phyloP scores from a whole-genome alignment of 2,888 invertebrate genomes.

The Catocala sponsa region DNA sequence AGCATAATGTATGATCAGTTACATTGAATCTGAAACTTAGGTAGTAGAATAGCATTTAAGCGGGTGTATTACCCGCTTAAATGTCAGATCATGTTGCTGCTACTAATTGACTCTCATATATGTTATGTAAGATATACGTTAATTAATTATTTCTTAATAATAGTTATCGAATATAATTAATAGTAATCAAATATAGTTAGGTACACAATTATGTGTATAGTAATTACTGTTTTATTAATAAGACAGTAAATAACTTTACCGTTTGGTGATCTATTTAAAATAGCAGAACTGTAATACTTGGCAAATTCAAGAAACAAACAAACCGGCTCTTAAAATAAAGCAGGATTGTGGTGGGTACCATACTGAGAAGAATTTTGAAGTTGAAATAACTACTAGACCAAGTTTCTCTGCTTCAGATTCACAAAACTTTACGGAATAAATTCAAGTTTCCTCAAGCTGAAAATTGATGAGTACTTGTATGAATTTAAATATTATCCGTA shows the following conservation, averaged over 20 bases:
- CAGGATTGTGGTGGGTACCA: constrained; percentile 33
- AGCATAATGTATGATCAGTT: no score
- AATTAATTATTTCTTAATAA: no score
- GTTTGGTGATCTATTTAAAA: constrained; percentile 29
- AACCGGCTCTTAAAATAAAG: constrained; percentile 66
- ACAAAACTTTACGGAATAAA: constrained; percentile 68
- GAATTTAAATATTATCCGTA: constrained; percentile 51
- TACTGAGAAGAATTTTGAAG: constrained; percentile 63
- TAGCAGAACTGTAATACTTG: constrained; percentile 35
- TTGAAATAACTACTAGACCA: constrained; percentile 70
- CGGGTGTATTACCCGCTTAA: no score
- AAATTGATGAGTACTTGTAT: constrained; percentile 68
- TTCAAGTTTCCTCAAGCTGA: constrained; percentile 67
- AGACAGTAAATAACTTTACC: not conserved
- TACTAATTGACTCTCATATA: no score
- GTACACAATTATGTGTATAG: no score
- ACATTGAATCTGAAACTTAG: no score
- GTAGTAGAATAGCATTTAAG: no score
- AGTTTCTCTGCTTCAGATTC: constrained; percentile 66
- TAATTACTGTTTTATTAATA: not conserved
- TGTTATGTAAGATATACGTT: no score
- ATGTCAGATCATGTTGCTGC: no score
- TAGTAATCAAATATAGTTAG: no score
- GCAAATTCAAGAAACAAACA: constrained; percentile 57
- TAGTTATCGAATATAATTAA: no score